A percentile compares a stretch with the other conserved stretches of the same genome.
Evolutionary conservation across 2,113 vertebrate genomes (phyloP).

Genomic region (Oncorhynchus keta): DNA sequence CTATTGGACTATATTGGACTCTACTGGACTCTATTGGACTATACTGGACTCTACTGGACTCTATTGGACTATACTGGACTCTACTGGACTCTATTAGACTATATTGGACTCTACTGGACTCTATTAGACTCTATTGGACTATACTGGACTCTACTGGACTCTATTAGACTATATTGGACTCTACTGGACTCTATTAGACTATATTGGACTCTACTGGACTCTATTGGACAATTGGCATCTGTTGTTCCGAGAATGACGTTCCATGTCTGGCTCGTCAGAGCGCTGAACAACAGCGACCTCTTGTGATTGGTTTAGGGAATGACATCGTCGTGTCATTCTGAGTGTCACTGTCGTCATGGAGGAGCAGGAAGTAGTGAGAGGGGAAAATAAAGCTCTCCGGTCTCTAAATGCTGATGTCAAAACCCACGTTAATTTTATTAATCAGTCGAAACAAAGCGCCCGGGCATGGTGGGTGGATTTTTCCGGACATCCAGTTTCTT

Average conservation of each 20-base stretch:
- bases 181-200: too few relatives aligned
- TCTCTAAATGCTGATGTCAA: constrained; percentile 24
- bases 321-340: neutral
- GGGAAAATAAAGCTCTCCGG: neutral
- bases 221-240: too few relatives aligned
- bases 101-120: too few relatives aligned
- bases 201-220: too few relatives aligned
- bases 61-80: too few relatives aligned
- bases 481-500: constrained; percentile 31
- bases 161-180: fast-evolving
- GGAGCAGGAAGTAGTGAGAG: neutral
- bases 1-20: too few relatives aligned
- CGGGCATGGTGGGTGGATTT: constrained; percentile 39
- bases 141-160: too few relatives aligned
- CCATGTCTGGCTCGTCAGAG: too few relatives aligned
- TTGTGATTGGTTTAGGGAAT: neutral
- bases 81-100: too few relatives aligned
- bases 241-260: neutral
- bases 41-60: too few relatives aligned
- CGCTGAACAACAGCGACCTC: neutral
- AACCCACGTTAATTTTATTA: constrained; percentile 27
- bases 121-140: too few relatives aligned
- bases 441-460: constrained; percentile 10
- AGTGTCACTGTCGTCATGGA: neutral
- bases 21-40: too few relatives aligned